A percentile compares a stretch with the other conserved stretches of the same genome.
Conservation (phyloP, 2,888 invertebrate species). For the Andrena haemorrhoa region DNA sequence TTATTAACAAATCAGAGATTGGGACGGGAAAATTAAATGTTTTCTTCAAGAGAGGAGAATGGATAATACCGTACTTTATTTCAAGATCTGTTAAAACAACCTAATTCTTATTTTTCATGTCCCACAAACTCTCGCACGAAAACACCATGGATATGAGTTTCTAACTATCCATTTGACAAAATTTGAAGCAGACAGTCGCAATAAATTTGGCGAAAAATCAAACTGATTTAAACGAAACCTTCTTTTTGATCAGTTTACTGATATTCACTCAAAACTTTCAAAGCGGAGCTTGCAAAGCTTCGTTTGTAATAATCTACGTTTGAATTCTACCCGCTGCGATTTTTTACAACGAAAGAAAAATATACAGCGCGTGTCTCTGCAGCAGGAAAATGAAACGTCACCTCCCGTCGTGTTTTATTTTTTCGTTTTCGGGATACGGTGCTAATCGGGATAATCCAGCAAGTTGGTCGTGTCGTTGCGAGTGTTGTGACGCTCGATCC, state of each 20-base stretch:
- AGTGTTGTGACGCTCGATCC: constrained; percentile 1
- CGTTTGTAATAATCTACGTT: constrained; percentile 68
- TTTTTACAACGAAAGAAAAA: neutral
- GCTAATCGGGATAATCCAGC: constrained; percentile 9
- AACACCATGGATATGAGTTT: too few species aligned
- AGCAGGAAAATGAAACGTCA: neutral
- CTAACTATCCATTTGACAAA: too few species aligned
- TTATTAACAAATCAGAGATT: too few species aligned
- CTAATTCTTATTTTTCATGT: too few species aligned
- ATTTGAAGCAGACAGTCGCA: too few species aligned
- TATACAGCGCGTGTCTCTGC: neutral
- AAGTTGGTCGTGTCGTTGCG: constrained; percentile 6
- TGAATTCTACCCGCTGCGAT: constrained; percentile 61
- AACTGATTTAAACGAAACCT: neutral
- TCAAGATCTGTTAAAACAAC: too few species aligned
- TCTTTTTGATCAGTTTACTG: neutral
- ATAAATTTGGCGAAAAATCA: too few species aligned
- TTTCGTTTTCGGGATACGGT: neutral
- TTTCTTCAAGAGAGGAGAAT: too few species aligned
- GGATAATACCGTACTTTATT: too few species aligned
- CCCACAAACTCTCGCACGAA: too few species aligned
- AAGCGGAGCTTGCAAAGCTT: constrained; percentile 9
- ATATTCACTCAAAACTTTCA: neutral
- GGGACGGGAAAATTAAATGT: too few species aligned
- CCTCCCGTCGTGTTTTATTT: neutral